Evolutionary conservation across 2,888 invertebrate genomes (phyloP), one percentile per base, ranked within the genome.

Genomic region (Dryococelus australis): DNA sequence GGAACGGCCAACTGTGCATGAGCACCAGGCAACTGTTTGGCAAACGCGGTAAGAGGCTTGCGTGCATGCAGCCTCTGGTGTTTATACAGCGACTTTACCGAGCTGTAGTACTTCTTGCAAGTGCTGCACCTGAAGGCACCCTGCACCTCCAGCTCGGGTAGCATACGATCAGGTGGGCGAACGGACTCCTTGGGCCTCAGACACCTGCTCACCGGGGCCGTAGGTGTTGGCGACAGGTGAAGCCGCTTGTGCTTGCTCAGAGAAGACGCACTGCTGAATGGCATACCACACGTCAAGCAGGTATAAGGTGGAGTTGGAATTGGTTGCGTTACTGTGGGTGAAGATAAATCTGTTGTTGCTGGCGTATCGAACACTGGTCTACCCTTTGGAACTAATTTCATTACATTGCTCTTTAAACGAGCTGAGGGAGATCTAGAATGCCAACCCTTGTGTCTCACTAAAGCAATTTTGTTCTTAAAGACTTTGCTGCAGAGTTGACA

Each of bases 91-190:
- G 95, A 94, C 10, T 95, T 95, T 90, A 94, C 94, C 78, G 94
- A 93, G 3, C 95, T 94, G 90, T 95, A 95, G 87, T 94, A 93
- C 89, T 94, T 94, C 84, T 94, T 93, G 90, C 96, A 96, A 6
- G 95, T 93, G 12, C 94, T 94, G 90, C 96, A 96, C 86, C 94
- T 94, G 79, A 92, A 89, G 4, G 92, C 89, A 89, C 92, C 91
- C 65, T 90, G 91, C n/a, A 88, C 88, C 4, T 88, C 87, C 86
- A 84, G 83, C 20, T 86, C 43, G 93, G 65, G 65, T 20, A 65
- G n/a, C 65, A 65, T 65, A 9, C 65, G 65, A 2, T 65, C 65
- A n/a, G 65, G 65, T 20, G 65, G 65, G n/a, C 65, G 65, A n/a
- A 65, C 65, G 1, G 65, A 65, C 65, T 65, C 65, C 65, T 65